Conservation (phyloP, 1,140 invertebrate species). For the Papilio machaon region DNA sequence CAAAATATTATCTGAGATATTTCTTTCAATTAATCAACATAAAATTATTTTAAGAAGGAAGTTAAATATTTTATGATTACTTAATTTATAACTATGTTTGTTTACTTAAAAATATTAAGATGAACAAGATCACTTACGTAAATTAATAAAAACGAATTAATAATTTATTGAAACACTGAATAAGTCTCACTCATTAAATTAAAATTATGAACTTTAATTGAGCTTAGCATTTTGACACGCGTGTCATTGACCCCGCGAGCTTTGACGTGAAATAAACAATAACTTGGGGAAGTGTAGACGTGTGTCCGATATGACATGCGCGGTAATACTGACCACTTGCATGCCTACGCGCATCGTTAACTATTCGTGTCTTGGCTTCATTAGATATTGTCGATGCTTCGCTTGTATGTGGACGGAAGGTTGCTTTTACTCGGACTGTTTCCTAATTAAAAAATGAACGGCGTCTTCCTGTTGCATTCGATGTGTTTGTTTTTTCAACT, state of each 20-base stretch:
- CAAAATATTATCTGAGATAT: too few relatives aligned
- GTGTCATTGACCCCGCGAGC: constrained; percentile 69
- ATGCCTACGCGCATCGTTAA: constrained; percentile 56
- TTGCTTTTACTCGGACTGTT: constrained; percentile 76
- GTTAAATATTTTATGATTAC: background rate
- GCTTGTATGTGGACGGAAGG: constrained; percentile 77
- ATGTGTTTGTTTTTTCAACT: constrained; percentile 41
- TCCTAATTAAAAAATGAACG: constrained; percentile 77
- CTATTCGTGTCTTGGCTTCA: constrained; percentile 67
- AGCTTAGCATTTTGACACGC: constrained; percentile 54
- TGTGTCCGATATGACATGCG: constrained; percentile 63
- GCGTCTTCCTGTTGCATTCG: constrained; percentile 59
- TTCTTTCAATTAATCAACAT: too few relatives aligned
- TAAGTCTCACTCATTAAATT: constrained; percentile 44
- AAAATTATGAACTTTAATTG: constrained; percentile 45
- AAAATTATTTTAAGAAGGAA: too few relatives aligned
- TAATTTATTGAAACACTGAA: background rate
- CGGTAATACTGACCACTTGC: constrained; percentile 71
- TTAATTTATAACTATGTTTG: background rate
- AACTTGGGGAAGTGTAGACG: constrained; percentile 50
- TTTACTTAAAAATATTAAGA: background rate
- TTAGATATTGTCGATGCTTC: constrained; percentile 74
- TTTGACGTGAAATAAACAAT: constrained; percentile 49
- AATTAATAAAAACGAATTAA: background rate
- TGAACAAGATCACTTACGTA: background rate